These are phyloP conservation scores for Argya squamiceps DNA, from an alignment of 2,797 vertebrate species.

Conservation along the genomic window DNA sequence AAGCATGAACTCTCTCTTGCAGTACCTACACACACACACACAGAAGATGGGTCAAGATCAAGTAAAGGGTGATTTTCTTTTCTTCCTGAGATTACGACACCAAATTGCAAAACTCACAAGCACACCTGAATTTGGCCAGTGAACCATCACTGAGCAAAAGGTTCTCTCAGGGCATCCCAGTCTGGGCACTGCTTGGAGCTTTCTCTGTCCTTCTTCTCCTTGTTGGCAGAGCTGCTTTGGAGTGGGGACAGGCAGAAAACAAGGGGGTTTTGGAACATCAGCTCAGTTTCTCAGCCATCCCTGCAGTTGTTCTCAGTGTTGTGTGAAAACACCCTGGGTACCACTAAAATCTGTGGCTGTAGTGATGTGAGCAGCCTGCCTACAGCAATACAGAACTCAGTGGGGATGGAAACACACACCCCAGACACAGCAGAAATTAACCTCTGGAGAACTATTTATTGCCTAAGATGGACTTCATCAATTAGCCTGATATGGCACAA, in stretches of 20 bases:
- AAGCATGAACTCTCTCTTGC: not conserved
- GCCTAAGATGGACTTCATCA: not conserved
- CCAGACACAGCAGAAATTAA: not conserved
- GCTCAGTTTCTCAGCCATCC: not conserved
- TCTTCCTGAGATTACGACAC: not conserved
- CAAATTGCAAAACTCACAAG: not conserved
- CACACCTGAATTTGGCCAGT: fast-evolving
- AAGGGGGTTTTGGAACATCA: not conserved
- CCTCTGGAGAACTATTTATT: slow-evolving; percentile 14
- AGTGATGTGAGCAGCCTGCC: not conserved
- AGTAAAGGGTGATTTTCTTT: not conserved
- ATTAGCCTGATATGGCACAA: not conserved
- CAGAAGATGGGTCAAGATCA: fast-evolving
- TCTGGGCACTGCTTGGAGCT: not conserved
- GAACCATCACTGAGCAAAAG: fast-evolving
- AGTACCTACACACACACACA: not conserved
- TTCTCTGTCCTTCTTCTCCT: not conserved
- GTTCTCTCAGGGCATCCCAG: not conserved
- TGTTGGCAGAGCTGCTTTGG: not conserved
- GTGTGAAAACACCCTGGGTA: not conserved
- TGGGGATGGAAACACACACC: not conserved
- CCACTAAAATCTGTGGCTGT: not conserved
- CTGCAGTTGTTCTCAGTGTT: not conserved
- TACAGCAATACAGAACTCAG: not conserved
- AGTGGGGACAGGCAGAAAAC: not conserved